Percentiles rank a stretch among this genome's conserved stretches.
These are phyloP conservation scores for Osedax fenrisi DNA, from an alignment of 2,888 invertebrate species.

Conservation along the genomic window DNA sequence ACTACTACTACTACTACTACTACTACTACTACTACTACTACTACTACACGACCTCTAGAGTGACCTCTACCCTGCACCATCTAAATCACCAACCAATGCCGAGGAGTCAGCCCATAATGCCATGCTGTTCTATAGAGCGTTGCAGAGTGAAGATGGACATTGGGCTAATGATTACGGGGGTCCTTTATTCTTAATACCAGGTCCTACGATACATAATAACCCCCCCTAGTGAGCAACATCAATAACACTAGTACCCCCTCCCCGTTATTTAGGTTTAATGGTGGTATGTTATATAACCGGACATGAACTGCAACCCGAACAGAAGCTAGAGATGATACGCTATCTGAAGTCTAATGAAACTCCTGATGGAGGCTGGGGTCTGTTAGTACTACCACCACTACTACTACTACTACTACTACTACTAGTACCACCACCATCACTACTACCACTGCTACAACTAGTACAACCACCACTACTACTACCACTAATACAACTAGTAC, in stretches of 20 bases:
- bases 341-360: conserved; percentile 45
- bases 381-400: conserved; percentile 39
- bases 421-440: too few relatives aligned
- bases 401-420: too few relatives aligned
- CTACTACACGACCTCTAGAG: conserved; percentile 35
- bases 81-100: conserved; percentile 35
- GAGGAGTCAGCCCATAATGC: conserved; percentile 39
- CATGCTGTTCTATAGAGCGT: conserved; percentile 39
- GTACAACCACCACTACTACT: too few relatives aligned
- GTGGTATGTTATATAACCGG: conserved; percentile 43
- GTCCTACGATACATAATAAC: too few relatives aligned
- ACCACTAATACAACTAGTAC: too few relatives aligned
- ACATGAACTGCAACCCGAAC: conserved; percentile 38
- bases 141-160: conserved; percentile 46
- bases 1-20: too few relatives aligned
- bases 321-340: conserved; percentile 42
- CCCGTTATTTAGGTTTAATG: conserved; percentile 42
- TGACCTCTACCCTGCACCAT: conserved; percentile 37
- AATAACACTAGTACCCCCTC: too few relatives aligned
- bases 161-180: conserved; percentile 47
- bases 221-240: too few relatives aligned
- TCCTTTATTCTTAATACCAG: conserved; percentile 45
- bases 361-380: conserved; percentile 45
- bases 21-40: too few relatives aligned
- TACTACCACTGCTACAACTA: too few relatives aligned